Evolutionary conservation across 2,113 vertebrate species (phyloP), one percentile per base, ranked within the genome.

Genomic region (Pygoscelis adeliae): DNA sequence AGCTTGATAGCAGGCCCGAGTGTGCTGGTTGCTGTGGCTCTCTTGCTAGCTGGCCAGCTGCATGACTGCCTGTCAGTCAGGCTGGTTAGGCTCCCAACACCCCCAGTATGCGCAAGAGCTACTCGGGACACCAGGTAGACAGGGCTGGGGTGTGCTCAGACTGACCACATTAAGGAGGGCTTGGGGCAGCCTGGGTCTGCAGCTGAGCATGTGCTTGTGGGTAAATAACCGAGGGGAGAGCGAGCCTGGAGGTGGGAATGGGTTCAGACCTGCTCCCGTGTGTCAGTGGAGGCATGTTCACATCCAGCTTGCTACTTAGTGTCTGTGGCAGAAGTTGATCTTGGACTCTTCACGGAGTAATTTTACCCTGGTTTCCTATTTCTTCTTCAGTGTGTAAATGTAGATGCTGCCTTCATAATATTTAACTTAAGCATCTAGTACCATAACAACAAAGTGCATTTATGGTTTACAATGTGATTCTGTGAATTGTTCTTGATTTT

Each of bases 201-300:
- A 69, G 73, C 61, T 16, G 46, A 63, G 65, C 42, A 1, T 66
- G 69, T 84, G 77, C 87, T 67, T 47, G 42, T 82, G 76, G 56
- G 87, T 94, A 47, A 89, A 91, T 91, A 84, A 71, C 52, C 0
- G 7, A 76, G 70, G 21, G 66, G 47, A 77, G 82, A 67, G 52
- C 0, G 0, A 93, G 49, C 49, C 32, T 11, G 53, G 81, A 61
- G 91, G 65, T 94, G 81, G 93, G 82, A 83, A 94, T 61, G 49
- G 49, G 92, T 97, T 97, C 78, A 91, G 92, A 91, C 97, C 73
- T 97, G 97, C 81, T 91, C 19, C 62, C 0, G 0, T 65, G 69
- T 84, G 81, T 87, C 93, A 56, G 65, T 36, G 84, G 74, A 79
- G 87, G 70, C 62, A 22, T 8, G 65, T 87, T 87, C 74, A 27